phyloP scores from a whole-genome alignment of 53 echinoderm and acorn worm genomes.

The Mesocentrotus franciscanus region DNA sequence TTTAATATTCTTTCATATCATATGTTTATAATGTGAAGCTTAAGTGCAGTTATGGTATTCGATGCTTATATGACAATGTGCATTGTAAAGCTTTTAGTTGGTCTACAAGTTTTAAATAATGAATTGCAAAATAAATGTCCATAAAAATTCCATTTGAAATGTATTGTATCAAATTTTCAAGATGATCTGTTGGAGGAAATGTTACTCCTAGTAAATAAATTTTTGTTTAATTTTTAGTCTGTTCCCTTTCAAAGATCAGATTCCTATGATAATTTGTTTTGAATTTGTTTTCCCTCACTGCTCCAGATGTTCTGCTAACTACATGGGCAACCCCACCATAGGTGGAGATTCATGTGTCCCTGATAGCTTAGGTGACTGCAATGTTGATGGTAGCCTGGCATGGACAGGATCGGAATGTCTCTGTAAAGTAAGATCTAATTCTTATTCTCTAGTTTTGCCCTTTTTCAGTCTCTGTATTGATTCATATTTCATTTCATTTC shows the following conservation, averaged over 20 bases:
- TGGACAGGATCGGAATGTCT: constrained; percentile 68
- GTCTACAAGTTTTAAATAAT: too few species aligned
- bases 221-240: too few species aligned
- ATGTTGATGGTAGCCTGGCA: constrained; percentile 63
- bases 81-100: too few species aligned
- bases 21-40: too few species aligned
- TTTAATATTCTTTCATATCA: too few species aligned
- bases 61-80: too few species aligned
- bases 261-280: background rate
- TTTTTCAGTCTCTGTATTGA: background rate
- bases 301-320: constrained; percentile 66
- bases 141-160: too few species aligned
- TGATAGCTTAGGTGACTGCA: constrained; percentile 64
- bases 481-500: background rate
- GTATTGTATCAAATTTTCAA: too few species aligned
- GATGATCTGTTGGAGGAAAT: too few species aligned
- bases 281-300: background rate
- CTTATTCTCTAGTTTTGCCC: background rate
- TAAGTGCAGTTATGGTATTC: too few species aligned
- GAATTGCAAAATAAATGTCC: too few species aligned
- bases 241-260: background rate
- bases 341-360: constrained; percentile 74
- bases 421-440: constrained; percentile 66
- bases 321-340: constrained; percentile 70
- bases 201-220: too few species aligned